Evolutionary conservation across 1,140 invertebrate species (phyloP).

Genomic region (Psix sp.): DNA sequence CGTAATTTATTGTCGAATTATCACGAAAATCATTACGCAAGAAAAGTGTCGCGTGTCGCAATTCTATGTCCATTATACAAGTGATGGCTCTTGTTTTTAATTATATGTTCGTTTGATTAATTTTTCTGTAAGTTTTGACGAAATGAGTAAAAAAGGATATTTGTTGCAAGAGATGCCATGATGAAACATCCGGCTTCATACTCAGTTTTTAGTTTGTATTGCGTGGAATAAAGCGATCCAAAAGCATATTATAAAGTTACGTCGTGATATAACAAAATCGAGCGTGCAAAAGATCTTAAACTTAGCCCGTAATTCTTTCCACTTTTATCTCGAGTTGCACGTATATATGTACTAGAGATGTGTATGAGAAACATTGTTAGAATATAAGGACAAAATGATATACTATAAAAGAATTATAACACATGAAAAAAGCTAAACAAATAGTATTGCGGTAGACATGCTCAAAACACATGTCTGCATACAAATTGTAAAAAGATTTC

Average conservation of each 20-base stretch:
- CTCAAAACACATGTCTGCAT: too few species aligned
- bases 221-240: conserved; percentile 22
- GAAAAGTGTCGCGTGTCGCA: conserved; percentile 17
- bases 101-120: conserved; percentile 18
- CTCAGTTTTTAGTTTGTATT: conserved; percentile 16
- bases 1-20: conserved; percentile 25
- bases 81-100: conserved; percentile 10
- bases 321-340: conserved; percentile 39
- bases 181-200: too few species aligned
- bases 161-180: too few species aligned
- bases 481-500: too few species aligned
- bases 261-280: conserved; percentile 23
- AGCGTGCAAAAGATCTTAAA: conserved; percentile 41
- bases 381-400: conserved; percentile 20
- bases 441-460: too few species aligned
- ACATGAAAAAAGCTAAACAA: conserved; percentile 21
- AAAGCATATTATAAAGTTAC: conserved; percentile 13
- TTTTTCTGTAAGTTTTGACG: too few species aligned
- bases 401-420: conserved; percentile 25
- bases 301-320: conserved; percentile 34
- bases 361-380: conserved; percentile 27
- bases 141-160: too few species aligned
- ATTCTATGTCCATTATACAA: conserved; percentile 14
- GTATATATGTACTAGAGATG: conserved; percentile 20
- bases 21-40: conserved; percentile 24